These are phyloP conservation scores for Otus sunia DNA, from an alignment of 2,113 vertebrate genomes.

Conservation along the genomic window DNA sequence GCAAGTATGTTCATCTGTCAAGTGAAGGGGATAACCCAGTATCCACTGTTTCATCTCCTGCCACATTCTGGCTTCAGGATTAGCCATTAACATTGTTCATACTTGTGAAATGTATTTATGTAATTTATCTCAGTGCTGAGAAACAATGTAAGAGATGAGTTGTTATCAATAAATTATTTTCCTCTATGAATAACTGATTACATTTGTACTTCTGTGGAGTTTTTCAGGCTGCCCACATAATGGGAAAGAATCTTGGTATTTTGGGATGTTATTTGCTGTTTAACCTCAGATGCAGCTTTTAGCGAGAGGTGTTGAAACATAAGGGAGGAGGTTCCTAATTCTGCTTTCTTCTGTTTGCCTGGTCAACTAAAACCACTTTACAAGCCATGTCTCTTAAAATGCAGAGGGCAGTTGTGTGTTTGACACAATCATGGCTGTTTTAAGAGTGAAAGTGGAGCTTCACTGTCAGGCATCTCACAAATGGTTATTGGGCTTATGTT, in stretches of 20 bases:
- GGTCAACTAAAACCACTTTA: background rate
- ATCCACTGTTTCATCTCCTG: background rate
- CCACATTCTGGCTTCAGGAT: background rate
- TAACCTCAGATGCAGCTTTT: background rate
- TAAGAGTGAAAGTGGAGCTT: background rate
- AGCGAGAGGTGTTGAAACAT: background rate
- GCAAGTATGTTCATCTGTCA: background rate
- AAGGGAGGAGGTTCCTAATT: background rate
- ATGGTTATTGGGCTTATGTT: background rate
- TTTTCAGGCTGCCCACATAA: background rate
- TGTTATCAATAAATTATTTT: background rate
- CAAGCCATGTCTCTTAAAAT: background rate
- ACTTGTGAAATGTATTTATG: background rate
- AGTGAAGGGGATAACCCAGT: background rate
- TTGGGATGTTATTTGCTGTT: background rate
- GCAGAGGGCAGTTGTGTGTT: background rate
- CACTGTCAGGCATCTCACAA: background rate
- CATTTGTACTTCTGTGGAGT: background rate
- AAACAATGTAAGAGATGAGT: background rate
- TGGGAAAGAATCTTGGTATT: background rate
- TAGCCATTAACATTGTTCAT: background rate
- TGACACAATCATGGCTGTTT: background rate
- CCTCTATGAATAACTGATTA: background rate
- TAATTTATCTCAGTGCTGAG: background rate
- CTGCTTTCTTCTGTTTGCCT: background rate